phyloP scores from a whole-genome alignment of 2,888 invertebrate genomes.

The Melieria crassipennis region DNA sequence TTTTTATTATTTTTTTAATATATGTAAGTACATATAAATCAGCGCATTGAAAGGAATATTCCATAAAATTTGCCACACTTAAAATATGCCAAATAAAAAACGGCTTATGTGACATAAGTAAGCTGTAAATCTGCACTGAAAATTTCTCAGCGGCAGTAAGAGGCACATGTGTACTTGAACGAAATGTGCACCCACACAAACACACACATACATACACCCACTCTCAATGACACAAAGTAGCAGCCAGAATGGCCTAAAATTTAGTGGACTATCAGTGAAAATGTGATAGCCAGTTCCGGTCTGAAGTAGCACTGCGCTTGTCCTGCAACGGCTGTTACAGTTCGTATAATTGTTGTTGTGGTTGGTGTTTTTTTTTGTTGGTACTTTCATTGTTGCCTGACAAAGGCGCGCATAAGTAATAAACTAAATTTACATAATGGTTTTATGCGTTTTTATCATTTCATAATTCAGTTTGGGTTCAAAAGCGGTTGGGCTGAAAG shows the following conservation, averaged over 20 bases:
- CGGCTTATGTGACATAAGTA: slow-evolving; percentile 36
- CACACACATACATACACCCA: neutral
- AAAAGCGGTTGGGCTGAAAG: no score
- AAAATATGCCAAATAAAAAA: slow-evolving; percentile 37
- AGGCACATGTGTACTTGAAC: neutral
- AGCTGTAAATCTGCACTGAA: slow-evolving; percentile 31
- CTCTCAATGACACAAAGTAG: no score
- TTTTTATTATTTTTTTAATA: no score
- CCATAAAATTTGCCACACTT: slow-evolving; percentile 35
- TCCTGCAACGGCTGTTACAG: no score
- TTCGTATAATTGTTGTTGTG: no score
- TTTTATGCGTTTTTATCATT: slow-evolving; percentile 38
- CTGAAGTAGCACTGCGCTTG: no score
- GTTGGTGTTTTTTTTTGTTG: no score
- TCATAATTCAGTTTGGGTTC: slow-evolving; percentile 33
- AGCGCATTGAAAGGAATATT: neutral
- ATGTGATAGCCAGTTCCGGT: no score
- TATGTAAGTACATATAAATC: no score
- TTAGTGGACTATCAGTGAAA: no score
- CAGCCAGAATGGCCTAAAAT: no score
- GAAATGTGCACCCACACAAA: neutral
- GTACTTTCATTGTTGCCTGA: neutral
- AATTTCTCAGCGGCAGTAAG: neutral
- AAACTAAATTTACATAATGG: slow-evolving; percentile 37
- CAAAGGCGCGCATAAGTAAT: slow-evolving; percentile 15